Evolutionary conservation across 1,140 invertebrate species (phyloP), one percentile per base, ranked within the genome.

Genomic region (Anoplolepis gracilipes): DNA sequence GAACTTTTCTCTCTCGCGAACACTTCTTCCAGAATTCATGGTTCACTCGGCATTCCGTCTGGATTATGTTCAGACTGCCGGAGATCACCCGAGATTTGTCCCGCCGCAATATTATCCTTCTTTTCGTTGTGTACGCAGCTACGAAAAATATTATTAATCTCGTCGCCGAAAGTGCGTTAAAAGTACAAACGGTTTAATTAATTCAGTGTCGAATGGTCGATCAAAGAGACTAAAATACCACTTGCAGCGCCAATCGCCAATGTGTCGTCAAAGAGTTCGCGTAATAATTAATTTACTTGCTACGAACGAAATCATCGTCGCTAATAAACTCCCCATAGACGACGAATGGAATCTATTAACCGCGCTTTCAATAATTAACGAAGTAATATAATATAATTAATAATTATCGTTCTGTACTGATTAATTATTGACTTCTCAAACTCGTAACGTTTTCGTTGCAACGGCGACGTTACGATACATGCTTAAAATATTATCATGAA

Each of bases 1-100:
- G 81, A 92, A 93, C 90, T 93, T 93, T 92, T 90, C 90, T 42
- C 30, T 76, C 79, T 28, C 46, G 85, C 64, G 55, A 90, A 89
- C 86, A 42, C 33, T 87, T 85, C 75, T 85, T 87, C 85, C 64
- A 72, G 46, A 82, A 90, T 90, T 90, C 89, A 90, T 90, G 78
- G 85, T 75, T 90, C 86, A 84, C 82, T 90, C 87, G 42, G 73
- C 78, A 84, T 90, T 87, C 67, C 42, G 25, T 25, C 53, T 39
- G 78, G 79, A 89, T 90, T 89, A 87, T 75, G 78, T 89, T 55
- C 67, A 55, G 64, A 70, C 55, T 85, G 28, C 19, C 25, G 46
- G 46, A 72, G 28, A 85, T 87, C 49, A 53, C 13, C 55, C 16
- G 59, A 84, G 61, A 87, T 85, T 85, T 79, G 86, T 79, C 77